Percentiles rank a stretch among this genome's conserved stretches.
Evolutionary conservation across 2,888 invertebrate species (phyloP).

Genomic region (Syrista parreyssii): DNA sequence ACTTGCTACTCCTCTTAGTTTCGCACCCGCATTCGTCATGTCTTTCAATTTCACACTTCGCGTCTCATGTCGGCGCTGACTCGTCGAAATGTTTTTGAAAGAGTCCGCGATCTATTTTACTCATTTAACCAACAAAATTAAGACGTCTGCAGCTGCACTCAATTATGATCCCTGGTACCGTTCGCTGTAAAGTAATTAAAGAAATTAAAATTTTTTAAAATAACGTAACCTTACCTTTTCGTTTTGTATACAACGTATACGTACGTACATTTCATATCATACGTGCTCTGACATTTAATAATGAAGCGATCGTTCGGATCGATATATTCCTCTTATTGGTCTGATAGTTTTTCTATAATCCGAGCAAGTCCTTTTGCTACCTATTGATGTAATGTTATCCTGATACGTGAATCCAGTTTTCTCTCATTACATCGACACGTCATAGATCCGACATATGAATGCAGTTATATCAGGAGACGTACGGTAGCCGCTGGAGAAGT

Average conservation of each 20-base stretch:
- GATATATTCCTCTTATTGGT: too few relatives aligned
- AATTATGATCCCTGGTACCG: not conserved
- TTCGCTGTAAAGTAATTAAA: not conserved
- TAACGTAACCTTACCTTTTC: not conserved
- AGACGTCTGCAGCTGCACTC: not conserved
- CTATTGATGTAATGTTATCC: constrained; percentile 19
- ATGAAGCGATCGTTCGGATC: too few relatives aligned
- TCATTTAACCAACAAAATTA: not conserved
- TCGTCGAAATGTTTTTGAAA: not conserved
- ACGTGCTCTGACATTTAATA: not conserved
- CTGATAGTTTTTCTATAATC: not conserved
- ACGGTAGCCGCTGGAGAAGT: constrained; percentile 4
- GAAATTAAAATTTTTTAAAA: not conserved
- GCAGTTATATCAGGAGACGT: constrained; percentile 18
- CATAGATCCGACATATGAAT: constrained; percentile 25
- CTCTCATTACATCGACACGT: constrained; percentile 6
- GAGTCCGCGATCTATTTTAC: not conserved
- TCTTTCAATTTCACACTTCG: constrained; percentile 9
- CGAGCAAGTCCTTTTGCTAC: constrained; percentile 9
- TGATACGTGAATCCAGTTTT: constrained; percentile 24
- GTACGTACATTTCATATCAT: not conserved
- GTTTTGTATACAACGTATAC: not conserved
- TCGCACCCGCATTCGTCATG: not conserved
- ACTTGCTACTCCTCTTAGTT: not conserved
- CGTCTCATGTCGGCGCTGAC: constrained; percentile 21